Percentiles rank a stretch among this genome's conserved stretches.
These are phyloP conservation scores for Eristalis arbustorum DNA, from an alignment of 2,888 invertebrate genomes.

Conservation along the genomic window DNA sequence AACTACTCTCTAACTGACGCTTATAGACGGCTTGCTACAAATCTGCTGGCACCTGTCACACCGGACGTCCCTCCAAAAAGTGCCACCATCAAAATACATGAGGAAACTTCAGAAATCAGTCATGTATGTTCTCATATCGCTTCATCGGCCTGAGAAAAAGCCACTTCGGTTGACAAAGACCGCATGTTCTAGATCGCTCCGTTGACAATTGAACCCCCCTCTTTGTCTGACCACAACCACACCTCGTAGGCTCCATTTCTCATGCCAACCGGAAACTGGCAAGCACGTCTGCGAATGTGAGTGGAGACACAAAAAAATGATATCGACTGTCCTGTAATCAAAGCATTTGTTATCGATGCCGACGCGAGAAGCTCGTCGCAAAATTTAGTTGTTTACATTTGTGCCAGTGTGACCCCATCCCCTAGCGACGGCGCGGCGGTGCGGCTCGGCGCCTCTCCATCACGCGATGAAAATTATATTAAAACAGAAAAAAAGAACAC, in stretches of 20 bases:
- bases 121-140: no score
- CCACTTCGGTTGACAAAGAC: no score
- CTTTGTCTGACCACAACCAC: background rate
- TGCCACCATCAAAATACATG: no score
- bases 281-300: background rate
- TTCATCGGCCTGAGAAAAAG: no score
- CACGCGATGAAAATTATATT: slow-evolving; percentile 19
- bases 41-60: no score
- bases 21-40: no score
- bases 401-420: background rate
- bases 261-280: background rate
- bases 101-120: no score
- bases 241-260: background rate
- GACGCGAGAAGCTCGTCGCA: background rate
- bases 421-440: background rate
- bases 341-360: slow-evolving; percentile 8
- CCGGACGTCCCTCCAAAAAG: no score
- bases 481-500: background rate
- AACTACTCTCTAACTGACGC: no score
- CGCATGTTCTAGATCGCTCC: no score
- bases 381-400: slow-evolving; percentile 10
- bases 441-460: background rate
- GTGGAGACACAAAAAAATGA: background rate
- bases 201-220: background rate
- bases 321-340: slow-evolving; percentile 17